Evolutionary conservation across 2,797 vertebrate species (phyloP), one percentile per base, ranked within the genome.

Genomic region (Australoheros facetus): DNA sequence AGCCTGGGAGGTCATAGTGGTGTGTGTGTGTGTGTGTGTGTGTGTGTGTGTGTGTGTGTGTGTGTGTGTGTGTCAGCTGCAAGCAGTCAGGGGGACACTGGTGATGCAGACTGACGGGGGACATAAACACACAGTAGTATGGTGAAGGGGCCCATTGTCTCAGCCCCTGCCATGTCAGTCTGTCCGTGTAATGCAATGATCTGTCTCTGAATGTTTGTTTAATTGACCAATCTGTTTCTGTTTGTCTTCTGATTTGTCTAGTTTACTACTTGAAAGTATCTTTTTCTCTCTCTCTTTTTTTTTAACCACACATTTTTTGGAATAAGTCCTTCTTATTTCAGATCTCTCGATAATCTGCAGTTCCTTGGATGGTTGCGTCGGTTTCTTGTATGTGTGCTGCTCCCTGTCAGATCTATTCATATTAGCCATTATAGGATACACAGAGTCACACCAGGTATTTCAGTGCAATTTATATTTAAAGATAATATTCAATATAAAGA

Each of bases 31-130:
- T 82, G 84, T 70, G n/a, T n/a, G n/a, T 58, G 53, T 56, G 69
- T 70, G 56, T 37, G 58, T 51, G 56, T 58, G 62, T 60, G 32
- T 51, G 56, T 77, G 79, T 85, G 62, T 60, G 37, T 56, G 62
- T 16, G 55, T 51, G 45, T 30, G 57, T 32, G 58, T 70, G 42
- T 28, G 81, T 93, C 91, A 94, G 91, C 91, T 94, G 94, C 91
- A 91, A 95, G 89, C 87, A 93, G 93, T 95, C 93, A 94, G 87
- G 83, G 90, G 89, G 93, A 94, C 94, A 93, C 85, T 92, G 89
- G 87, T 93, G 92, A 92, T 94, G 91, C 87, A 92, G 93, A 94
- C 92, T 95, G 94, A 95, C 92, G 58, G 85, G 88, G 89, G 92
- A 94, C 92, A 91, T 95, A 95, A 95, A 95, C 94, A 95, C 87